Base-by-base conservation (phyloP, 2,113 vertebrate species). In the Puffinus mauretanicus region DNA sequence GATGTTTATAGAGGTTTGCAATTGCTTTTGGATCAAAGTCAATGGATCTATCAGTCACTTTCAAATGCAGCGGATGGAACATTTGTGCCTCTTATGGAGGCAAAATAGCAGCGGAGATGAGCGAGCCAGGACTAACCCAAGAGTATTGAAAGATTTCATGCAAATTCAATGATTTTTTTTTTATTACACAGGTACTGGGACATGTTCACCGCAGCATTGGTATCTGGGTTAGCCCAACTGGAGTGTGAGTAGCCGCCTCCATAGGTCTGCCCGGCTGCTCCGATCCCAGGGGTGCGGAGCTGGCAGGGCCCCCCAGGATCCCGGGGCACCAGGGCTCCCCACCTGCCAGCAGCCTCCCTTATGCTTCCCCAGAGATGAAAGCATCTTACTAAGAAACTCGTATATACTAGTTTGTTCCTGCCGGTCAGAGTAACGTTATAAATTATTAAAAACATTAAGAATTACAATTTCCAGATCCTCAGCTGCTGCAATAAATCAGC, bases 401-500 rank as follows among this genome's bases (percentile, higher is more conserved):
- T 5, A 18, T 3, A 2, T 2, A 17, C 36, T 6, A 22, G 6
- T 36, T 62, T 30, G 8, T 6, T 86, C 70, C 73, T 44, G 57
- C 42, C 13, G 6, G 15, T n/a, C 81, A n/a, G 24, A n/a, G 9
- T 2, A 72, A 62, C 1, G 0, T 25, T 30, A 51, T 19, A 44
- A 85, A 90, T 52, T 25, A 61, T 65, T 72, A 30, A 85, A 94
- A 87, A 8, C 75, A 82, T 3, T 4, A 18, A 44, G 73, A 94
- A 93, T 46, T 24, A 36, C 79, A 12, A 38, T 71, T 42, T 89
- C 38, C 77, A 93, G 79, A 52, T 51, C 88, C 88, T 95, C 95
- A 96, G 94, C 91, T 95, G 93, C 87, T 92, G 47, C 77, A 12
- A 76, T 82, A 97, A 91, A 93, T 95, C 97, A 97, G 86, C 58